Evolutionary conservation across 2,888 invertebrate genomes (phyloP), one percentile per base, ranked within the genome.

Genomic region (Ellobium chinense): DNA sequence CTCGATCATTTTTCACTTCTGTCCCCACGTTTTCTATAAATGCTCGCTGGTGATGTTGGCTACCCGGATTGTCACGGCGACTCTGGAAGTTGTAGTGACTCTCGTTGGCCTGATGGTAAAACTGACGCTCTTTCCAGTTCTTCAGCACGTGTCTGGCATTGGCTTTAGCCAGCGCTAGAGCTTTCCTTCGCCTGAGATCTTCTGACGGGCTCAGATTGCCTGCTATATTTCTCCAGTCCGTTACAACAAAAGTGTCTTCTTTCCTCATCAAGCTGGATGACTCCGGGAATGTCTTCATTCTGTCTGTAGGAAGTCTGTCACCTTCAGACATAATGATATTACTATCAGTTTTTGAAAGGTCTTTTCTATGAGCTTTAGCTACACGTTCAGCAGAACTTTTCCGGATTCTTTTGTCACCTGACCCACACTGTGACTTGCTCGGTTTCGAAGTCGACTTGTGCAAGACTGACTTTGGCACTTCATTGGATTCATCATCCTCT

Each of bases 91-190:
- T 34, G n/a, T 56, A 18, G 12, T 39, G 60, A 24, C 29, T 60
- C 18, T 62, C 14, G n/a, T 12, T 54, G 29, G 34, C 5, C 24
- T 66, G 12, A 7, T 24, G 39, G 36, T 24, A 24, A 2, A 39
- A 37, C 7, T 66, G 56, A 12, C 27, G 66, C 34, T 56, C 27
- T 4, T 66, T 14, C 34, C n/a, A 36, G 21, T 18, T 27, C 29
- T 70, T 70, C 0, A 63, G 12, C 0, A 62, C 69, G 24, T 70
- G 70, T 29, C 78, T 37, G 36, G 78, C 78, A 27, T 78, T 78
- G 60, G 70, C 69, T 46, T 70, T 78, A 0, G 78, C 78, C 34
- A 78, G 34, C 27, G 63, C 70, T 34, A 78, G 29, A 12, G 70
- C 78, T 46, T 78, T 78, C 24, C 69, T 60, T 1, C 63, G 78